Evolutionary conservation across 2,888 invertebrate genomes (phyloP).

Genomic region (Criorhina ranunculi): DNA sequence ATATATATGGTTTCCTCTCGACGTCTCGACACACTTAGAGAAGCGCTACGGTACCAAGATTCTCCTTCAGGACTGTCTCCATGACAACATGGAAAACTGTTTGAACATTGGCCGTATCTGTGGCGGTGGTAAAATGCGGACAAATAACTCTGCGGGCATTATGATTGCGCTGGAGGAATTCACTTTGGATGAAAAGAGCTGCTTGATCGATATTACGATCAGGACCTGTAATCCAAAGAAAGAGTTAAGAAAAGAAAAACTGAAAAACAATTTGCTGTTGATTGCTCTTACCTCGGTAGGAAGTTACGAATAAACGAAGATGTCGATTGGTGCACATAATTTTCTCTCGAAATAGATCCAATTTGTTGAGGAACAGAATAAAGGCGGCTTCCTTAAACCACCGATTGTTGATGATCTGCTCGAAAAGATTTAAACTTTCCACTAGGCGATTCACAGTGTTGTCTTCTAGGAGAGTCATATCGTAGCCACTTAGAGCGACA

Average conservation of each 20-base stretch:
- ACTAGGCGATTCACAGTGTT: constrained; percentile 87
- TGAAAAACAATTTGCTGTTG: too few relatives aligned
- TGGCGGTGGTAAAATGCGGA: constrained; percentile 89
- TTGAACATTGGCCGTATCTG: constrained; percentile 88
- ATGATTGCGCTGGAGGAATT: constrained; percentile 86
- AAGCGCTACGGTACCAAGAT: constrained; percentile 86
- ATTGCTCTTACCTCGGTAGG: constrained; percentile 85
- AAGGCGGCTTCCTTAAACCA: constrained; percentile 88
- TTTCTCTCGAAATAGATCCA: constrained; percentile 88
- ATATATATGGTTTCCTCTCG: constrained; percentile 1
- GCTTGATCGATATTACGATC: constrained; percentile 88
- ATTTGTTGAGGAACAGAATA: constrained; percentile 88
- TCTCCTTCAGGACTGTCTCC: constrained; percentile 88
- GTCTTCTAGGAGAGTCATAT: constrained; percentile 88
- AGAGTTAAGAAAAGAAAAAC: too few relatives aligned
- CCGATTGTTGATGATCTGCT: constrained; percentile 88
- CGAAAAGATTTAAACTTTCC: constrained; percentile 88
- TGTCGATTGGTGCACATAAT: constrained; percentile 87
- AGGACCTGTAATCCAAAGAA: constrained; percentile 84
- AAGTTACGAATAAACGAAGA: constrained; percentile 86
- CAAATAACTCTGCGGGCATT: constrained; percentile 87
- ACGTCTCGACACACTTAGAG: constrained; percentile 82
- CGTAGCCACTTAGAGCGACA: constrained; percentile 88
- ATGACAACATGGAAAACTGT: constrained; percentile 88
- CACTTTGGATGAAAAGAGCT: constrained; percentile 87